These are phyloP conservation scores for Mythimna impura DNA, from an alignment of 2,888 invertebrate genomes.

Conservation along the genomic window DNA sequence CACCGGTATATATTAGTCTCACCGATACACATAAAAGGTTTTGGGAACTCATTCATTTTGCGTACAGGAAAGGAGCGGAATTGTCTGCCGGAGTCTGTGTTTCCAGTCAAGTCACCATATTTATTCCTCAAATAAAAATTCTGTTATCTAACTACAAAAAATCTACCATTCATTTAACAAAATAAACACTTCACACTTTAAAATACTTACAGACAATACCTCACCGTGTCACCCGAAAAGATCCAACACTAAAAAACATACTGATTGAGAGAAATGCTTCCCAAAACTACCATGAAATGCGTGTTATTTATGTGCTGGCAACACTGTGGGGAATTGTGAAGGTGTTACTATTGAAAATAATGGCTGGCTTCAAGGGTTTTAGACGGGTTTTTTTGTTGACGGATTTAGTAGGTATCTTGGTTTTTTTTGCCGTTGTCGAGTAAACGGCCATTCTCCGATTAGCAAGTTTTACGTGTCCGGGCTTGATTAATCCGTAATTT, in stretches of 20 bases:
- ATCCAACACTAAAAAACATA: slow-evolving; percentile 12
- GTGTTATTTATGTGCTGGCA: slow-evolving; percentile 49
- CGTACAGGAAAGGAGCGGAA: too few species aligned
- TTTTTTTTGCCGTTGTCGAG: neutral
- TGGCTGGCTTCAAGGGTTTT: slow-evolving; percentile 34
- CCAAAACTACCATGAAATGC: slow-evolving; percentile 50
- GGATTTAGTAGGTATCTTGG: slow-evolving; percentile 1
- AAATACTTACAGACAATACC: neutral
- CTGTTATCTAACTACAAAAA: too few species aligned
- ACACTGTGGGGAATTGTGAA: slow-evolving; percentile 48
- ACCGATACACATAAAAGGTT: too few species aligned
- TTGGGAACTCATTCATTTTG: too few species aligned
- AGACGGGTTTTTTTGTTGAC: slow-evolving; percentile 26
- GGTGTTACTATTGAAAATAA: slow-evolving; percentile 58
- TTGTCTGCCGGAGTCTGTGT: too few species aligned
- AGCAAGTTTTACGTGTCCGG: too few species aligned
- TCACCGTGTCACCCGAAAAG: slow-evolving; percentile 3
- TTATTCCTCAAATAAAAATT: too few species aligned
- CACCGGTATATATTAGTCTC: too few species aligned
- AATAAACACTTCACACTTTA: neutral
- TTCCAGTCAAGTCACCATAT: too few species aligned
- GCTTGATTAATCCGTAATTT: too few species aligned
- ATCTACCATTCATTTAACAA: too few species aligned
- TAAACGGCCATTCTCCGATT: too few species aligned
- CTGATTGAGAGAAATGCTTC: slow-evolving; percentile 58